phyloP scores from a whole-genome alignment of 1,140 invertebrate species.

The Philopotamus ludificatus region DNA sequence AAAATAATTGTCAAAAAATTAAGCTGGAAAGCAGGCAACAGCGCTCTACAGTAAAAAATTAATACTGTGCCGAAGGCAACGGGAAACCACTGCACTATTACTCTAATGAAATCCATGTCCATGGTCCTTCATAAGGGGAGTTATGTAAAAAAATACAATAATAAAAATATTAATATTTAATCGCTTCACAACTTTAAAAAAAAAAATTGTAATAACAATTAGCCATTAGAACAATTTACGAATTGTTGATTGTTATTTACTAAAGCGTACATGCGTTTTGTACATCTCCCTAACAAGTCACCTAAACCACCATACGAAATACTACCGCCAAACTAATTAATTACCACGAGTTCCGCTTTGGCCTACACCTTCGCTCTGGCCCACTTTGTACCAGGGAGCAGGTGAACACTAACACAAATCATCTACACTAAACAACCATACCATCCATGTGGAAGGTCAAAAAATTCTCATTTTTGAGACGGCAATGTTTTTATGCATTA shows the following conservation, averaged over 20 bases:
- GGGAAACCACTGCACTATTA: no score
- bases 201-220: no score
- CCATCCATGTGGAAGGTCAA: background rate
- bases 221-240: no score
- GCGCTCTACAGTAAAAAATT: no score
- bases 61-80: no score
- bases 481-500: background rate
- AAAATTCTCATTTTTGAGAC: background rate
- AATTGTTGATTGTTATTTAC: constrained; percentile 12
- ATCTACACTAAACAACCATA: background rate
- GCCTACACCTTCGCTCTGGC: constrained; percentile 14
- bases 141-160: no score
- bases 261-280: constrained; percentile 9
- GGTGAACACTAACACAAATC: background rate
- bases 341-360: constrained; percentile 24
- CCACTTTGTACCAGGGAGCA: background rate
- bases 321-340: constrained; percentile 28
- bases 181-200: no score
- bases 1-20: no score
- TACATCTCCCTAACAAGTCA: constrained; percentile 18
- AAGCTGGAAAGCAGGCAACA: no score
- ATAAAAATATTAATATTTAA: no score
- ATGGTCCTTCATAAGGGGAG: no score
- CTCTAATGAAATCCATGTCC: no score
- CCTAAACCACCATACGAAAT: constrained; percentile 27